A percentile compares a stretch with the other conserved stretches of the same genome.
These are phyloP conservation scores for Camptogramma bilineatum DNA, from an alignment of 2,888 invertebrate species.

Conservation along the genomic window DNA sequence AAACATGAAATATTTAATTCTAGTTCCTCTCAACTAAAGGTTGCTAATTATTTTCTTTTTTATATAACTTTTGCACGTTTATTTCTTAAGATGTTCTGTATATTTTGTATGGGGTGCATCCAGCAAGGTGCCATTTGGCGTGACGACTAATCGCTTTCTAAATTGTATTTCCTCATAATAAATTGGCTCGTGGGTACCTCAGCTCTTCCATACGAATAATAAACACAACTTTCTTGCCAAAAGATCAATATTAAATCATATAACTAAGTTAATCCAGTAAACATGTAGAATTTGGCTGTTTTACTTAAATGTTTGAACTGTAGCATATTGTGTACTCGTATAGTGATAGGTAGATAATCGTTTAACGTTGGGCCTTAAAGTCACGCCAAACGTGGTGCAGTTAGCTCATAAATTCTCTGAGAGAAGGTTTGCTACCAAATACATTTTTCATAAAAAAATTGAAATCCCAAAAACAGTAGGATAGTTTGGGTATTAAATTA, in stretches of 20 bases:
- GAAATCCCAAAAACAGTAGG: constrained; percentile 56
- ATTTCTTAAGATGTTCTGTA: constrained; percentile 61
- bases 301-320: constrained; percentile 20
- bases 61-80: constrained; percentile 43
- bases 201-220: constrained; percentile 4
- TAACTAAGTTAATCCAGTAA: constrained; percentile 7
- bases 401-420: constrained; percentile 47
- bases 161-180: not conserved
- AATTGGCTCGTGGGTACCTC: constrained; percentile 4
- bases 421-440: constrained; percentile 57
- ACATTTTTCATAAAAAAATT: constrained; percentile 55
- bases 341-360: constrained; percentile 23
- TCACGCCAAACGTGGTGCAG: constrained; percentile 54
- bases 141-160: constrained; percentile 32
- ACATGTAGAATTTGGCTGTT: constrained; percentile 21
- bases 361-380: constrained; percentile 15
- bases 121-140: constrained; percentile 47
- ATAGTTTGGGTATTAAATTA: constrained; percentile 61
- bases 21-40: constrained; percentile 61
- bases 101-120: constrained; percentile 63
- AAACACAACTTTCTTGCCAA: constrained; percentile 22
- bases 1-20: constrained; percentile 40
- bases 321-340: constrained; percentile 20
- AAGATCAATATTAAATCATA: constrained; percentile 13
- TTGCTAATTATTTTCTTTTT: constrained; percentile 54